These are phyloP conservation scores for Notoglanidium macrostoma DNA, from an alignment of 2,797 vertebrate species.

Conservation along the genomic window DNA sequence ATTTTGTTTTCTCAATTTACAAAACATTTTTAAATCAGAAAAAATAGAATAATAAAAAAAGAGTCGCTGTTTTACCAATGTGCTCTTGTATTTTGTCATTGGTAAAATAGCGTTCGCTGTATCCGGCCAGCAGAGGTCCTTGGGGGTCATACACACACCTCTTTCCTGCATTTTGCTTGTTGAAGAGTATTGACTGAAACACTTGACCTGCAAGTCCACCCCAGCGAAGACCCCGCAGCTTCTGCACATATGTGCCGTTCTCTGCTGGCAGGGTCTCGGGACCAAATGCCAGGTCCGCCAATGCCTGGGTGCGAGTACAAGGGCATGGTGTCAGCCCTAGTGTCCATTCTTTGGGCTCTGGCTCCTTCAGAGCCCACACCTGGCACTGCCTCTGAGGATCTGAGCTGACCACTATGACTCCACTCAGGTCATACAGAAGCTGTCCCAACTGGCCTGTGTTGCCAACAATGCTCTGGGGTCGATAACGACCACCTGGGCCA, in stretches of 20 bases:
- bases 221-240: conserved; percentile 71
- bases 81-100: conserved; percentile 67
- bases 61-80: conserved; percentile 68
- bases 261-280: conserved; percentile 64
- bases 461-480: conserved; percentile 74
- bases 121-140: conserved; percentile 77
- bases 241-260: conserved; percentile 54
- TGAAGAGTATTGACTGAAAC: conserved; percentile 74
- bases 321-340: conserved; percentile 70
- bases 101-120: conserved; percentile 77
- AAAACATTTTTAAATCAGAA: background rate
- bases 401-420: conserved; percentile 29
- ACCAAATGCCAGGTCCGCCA: conserved; percentile 72
- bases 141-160: conserved; percentile 78
- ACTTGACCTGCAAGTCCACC: conserved; percentile 63
- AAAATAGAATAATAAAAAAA: background rate
- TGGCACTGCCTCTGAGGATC: conserved; percentile 73
- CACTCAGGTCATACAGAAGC: conserved; percentile 74
- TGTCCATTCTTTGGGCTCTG: conserved; percentile 71
- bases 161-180: conserved; percentile 72
- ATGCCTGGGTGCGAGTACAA: conserved; percentile 74
- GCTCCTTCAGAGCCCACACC: conserved; percentile 73
- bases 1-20: background rate
- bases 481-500: conserved; percentile 73
- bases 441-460: conserved; percentile 71